phyloP scores from a whole-genome alignment of 2,888 invertebrate genomes.

The Apamea epomidion region DNA sequence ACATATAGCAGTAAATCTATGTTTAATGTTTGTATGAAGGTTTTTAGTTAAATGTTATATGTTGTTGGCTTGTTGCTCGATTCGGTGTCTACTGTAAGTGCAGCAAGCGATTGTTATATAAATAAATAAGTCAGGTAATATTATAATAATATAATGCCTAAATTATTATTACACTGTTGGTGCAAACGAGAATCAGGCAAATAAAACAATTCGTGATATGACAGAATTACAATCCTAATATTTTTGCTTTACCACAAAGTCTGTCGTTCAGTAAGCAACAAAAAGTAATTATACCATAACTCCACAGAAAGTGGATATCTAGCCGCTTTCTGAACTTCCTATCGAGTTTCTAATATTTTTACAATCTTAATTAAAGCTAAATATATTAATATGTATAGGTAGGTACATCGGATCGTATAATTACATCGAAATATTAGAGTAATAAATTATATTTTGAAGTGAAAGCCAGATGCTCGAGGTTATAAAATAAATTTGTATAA shows the following conservation, averaged over 20 bases:
- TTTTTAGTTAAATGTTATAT: too few relatives aligned
- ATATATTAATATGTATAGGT: slow-evolving; percentile 39
- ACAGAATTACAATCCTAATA: background rate
- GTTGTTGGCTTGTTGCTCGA: too few relatives aligned
- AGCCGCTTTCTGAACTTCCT: slow-evolving; percentile 41
- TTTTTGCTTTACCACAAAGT: background rate
- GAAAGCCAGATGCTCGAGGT: slow-evolving; percentile 45
- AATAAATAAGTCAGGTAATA: too few relatives aligned
- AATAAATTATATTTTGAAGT: slow-evolving; percentile 54
- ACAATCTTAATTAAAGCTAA: slow-evolving; percentile 48
- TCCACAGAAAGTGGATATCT: slow-evolving; percentile 17
- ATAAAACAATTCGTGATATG: background rate
- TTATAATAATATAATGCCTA: too few relatives aligned
- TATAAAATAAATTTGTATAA: slow-evolving; percentile 26
- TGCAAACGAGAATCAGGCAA: too few relatives aligned
- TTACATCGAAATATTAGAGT: slow-evolving; percentile 46
- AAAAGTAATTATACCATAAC: slow-evolving; percentile 8
- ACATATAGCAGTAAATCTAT: too few relatives aligned
- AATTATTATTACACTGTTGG: too few relatives aligned
- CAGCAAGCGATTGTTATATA: too few relatives aligned
- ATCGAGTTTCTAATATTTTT: slow-evolving; percentile 55
- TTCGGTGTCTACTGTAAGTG: too few relatives aligned
- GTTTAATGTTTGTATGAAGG: too few relatives aligned
- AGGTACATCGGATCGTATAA: slow-evolving; percentile 42
- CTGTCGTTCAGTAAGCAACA: background rate